Evolutionary conservation across 2,113 vertebrate species (phyloP).

Genomic region (Aegithalos caudatus): DNA sequence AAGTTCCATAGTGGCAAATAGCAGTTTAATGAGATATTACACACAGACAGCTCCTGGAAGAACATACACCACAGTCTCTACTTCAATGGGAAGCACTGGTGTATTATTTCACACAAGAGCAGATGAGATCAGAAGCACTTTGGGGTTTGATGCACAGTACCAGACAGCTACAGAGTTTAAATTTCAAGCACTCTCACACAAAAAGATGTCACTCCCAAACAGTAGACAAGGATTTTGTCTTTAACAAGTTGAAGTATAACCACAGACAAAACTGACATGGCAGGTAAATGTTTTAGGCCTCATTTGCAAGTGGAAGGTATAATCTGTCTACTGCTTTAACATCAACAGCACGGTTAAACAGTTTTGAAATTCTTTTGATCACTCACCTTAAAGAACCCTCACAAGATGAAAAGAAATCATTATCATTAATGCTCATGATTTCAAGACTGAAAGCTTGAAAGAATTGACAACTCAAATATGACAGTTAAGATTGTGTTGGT

Average conservation of each 20-base stretch:
- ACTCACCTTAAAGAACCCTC: neutral
- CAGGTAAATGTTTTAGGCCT: neutral
- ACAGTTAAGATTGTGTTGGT: neutral
- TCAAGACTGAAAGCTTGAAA: neutral
- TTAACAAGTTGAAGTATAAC: neutral
- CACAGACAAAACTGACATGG: neutral
- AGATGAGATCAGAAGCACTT: neutral
- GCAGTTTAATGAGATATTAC: neutral
- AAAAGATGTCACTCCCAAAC: neutral
- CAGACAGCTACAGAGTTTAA: neutral
- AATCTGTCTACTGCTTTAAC: neutral
- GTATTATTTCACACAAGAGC: neutral
- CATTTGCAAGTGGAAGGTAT: neutral
- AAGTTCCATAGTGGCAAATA: neutral
- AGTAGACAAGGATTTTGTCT: neutral
- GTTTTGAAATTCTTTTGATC: constrained; percentile 5
- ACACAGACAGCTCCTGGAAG: neutral
- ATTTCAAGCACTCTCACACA: neutral
- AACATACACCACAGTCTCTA: neutral
- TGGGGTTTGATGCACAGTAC: neutral
- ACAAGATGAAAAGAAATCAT: neutral
- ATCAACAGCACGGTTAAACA: neutral
- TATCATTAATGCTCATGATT: neutral
- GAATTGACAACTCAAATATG: neutral
- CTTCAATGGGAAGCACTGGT: neutral